A percentile compares a stretch with the other conserved stretches of the same genome.
These are phyloP conservation scores for Sebastes fasciatus DNA, from an alignment of 2,113 vertebrate species.

Conservation along the genomic window DNA sequence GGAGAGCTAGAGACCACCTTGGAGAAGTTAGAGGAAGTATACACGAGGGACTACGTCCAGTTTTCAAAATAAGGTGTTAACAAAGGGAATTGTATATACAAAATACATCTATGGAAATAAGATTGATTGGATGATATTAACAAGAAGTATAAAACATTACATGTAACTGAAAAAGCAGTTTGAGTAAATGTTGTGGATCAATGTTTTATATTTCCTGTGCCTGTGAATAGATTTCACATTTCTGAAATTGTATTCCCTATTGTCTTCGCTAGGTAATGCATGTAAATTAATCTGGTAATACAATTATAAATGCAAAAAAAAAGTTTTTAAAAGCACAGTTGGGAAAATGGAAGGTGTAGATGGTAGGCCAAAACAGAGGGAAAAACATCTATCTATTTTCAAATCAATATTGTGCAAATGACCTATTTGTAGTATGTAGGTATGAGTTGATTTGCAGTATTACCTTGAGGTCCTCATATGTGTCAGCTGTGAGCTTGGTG, in stretches of 20 bases:
- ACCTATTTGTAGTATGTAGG: neutral
- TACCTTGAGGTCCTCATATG: slow-evolving; percentile 99
- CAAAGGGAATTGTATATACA: too few relatives aligned
- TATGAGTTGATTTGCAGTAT: neutral
- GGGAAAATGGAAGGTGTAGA: neutral
- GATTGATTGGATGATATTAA: too few relatives aligned
- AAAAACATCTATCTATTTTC: neutral
- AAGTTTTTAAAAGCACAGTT: neutral
- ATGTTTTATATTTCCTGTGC: too few relatives aligned
- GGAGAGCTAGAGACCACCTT: too few relatives aligned
- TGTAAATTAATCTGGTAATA: neutral
- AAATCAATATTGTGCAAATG: neutral
- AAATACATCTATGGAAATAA: too few relatives aligned
- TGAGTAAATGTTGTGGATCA: too few relatives aligned
- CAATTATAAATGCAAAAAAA: neutral
- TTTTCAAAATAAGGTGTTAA: too few relatives aligned
- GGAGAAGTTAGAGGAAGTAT: too few relatives aligned
- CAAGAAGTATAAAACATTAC: too few relatives aligned
- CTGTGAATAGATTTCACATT: too few relatives aligned
- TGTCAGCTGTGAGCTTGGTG: slow-evolving; percentile 98
- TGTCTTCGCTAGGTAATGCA: neutral
- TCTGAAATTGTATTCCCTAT: neutral
- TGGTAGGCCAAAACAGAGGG: neutral
- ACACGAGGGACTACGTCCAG: too few relatives aligned
- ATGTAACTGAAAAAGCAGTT: too few relatives aligned